A percentile compares a stretch with the other conserved stretches of the same genome.
phyloP scores from a whole-genome alignment of 1,140 invertebrate species.

The Scaptodrosophila lebanonensis region DNA sequence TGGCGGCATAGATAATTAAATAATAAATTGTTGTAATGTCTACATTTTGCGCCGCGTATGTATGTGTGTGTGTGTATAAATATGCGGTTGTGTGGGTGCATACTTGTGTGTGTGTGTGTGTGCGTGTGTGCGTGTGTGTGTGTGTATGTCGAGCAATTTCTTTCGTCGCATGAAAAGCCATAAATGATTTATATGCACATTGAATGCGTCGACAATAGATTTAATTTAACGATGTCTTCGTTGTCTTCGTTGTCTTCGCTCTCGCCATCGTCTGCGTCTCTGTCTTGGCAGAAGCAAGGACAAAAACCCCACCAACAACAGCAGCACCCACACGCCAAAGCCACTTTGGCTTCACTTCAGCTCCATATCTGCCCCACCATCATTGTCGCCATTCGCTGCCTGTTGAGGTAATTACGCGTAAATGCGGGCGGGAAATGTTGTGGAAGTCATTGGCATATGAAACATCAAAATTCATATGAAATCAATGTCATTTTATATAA shows the following conservation, averaged over 20 bases:
- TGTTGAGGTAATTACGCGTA: slow-evolving; percentile 57
- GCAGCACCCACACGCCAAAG: slow-evolving; percentile 20
- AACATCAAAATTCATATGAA: slow-evolving; percentile 39
- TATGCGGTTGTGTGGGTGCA: neutral
- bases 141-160: slow-evolving; percentile 7
- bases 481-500: slow-evolving; percentile 49
- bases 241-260: neutral
- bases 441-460: slow-evolving; percentile 14
- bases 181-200: slow-evolving; percentile 69
- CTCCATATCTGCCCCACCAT: neutral
- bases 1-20: slow-evolving; percentile 67
- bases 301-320: slow-evolving; percentile 14
- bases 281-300: slow-evolving; percentile 31
- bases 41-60: slow-evolving; percentile 38
- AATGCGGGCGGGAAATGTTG: slow-evolving; percentile 23
- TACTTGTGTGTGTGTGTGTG: neutral
- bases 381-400: neutral
- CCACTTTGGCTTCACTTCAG: slow-evolving; percentile 51
- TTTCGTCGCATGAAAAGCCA: slow-evolving; percentile 34
- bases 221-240: slow-evolving; percentile 67
- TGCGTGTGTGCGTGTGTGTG: slow-evolving; percentile 21
- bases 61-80: neutral
- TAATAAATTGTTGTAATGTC: slow-evolving; percentile 68
- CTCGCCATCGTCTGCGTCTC: neutral
- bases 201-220: slow-evolving; percentile 66